phyloP scores from a whole-genome alignment of 2,113 vertebrate species.

The Heloderma charlesbogerti region DNA sequence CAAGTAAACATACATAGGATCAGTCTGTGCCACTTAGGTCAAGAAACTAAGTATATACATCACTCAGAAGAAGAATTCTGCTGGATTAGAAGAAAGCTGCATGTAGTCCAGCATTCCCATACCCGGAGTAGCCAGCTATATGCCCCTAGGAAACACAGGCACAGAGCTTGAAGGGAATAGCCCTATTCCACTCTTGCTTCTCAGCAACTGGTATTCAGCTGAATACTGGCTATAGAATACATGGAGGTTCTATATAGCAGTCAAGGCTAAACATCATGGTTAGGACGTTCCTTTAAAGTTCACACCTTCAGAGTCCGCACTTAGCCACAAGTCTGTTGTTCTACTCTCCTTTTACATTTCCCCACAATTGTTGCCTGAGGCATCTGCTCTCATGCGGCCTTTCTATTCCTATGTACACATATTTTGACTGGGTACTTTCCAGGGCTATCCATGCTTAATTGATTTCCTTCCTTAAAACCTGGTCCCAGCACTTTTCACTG shows the following conservation, averaged over 20 bases:
- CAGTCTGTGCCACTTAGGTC: neutral
- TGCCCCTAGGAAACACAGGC: too few relatives aligned
- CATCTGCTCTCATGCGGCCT: neutral
- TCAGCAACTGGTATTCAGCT: neutral
- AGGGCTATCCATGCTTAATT: neutral
- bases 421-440: neutral
- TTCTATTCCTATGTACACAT: neutral
- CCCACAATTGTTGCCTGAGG: too few relatives aligned
- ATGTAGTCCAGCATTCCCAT: too few relatives aligned
- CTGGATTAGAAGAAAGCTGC: too few relatives aligned
- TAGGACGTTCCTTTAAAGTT: neutral
- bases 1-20: neutral
- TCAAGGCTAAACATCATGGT: neutral
- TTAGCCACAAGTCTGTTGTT: too few relatives aligned
- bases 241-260: too few relatives aligned
- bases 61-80: too few relatives aligned
- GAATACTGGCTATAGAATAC: too few relatives aligned
- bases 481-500: neutral
- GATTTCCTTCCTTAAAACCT: neutral
- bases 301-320: too few relatives aligned
- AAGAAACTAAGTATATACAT: neutral
- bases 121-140: too few relatives aligned
- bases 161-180: too few relatives aligned
- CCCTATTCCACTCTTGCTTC: neutral
- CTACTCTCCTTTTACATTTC: rapidly evolving